Percentiles rank a stretch among this genome's conserved stretches.
Evolutionary conservation across 2,113 vertebrate genomes (phyloP).

Genomic region (Todiramphus chloris): DNA sequence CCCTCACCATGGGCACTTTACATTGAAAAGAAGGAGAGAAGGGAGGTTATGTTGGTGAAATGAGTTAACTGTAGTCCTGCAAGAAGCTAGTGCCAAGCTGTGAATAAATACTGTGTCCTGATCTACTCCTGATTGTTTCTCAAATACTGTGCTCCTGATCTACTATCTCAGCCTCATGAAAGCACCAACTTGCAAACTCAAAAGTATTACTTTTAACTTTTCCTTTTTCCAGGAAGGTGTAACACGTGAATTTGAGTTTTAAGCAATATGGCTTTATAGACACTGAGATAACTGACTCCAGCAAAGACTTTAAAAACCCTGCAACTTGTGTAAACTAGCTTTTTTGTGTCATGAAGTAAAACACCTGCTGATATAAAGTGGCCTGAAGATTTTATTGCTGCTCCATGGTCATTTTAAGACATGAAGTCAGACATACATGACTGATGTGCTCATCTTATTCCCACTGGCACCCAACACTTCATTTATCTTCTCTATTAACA

Average conservation of each 20-base stretch:
- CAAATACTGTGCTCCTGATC: not conserved
- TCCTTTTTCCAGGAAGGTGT: not conserved
- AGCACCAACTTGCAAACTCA: not conserved
- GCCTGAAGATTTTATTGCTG: slow-evolving; percentile 30
- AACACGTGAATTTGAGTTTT: not conserved
- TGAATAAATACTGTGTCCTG: not conserved
- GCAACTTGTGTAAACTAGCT: not conserved
- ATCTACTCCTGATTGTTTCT: too few relatives aligned
- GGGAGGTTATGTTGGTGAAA: not conserved
- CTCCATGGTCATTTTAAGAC: not conserved
- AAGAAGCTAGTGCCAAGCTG: not conserved
- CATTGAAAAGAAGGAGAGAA: not conserved
- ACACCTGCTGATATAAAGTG: slow-evolving; percentile 19
- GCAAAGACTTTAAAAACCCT: not conserved
- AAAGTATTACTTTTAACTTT: not conserved
- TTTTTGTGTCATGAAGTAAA: slow-evolving; percentile 20
- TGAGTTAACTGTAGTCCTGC: not conserved
- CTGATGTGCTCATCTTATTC: not conserved
- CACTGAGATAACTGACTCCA: not conserved
- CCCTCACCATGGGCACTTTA: not conserved
- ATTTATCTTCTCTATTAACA: not conserved
- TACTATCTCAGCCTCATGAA: not conserved
- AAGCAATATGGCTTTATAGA: not conserved
- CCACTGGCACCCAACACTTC: not conserved
- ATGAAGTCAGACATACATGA: not conserved